Conservation (phyloP, 2,797 vertebrate species). For the Dermochelys coriacea region DNA sequence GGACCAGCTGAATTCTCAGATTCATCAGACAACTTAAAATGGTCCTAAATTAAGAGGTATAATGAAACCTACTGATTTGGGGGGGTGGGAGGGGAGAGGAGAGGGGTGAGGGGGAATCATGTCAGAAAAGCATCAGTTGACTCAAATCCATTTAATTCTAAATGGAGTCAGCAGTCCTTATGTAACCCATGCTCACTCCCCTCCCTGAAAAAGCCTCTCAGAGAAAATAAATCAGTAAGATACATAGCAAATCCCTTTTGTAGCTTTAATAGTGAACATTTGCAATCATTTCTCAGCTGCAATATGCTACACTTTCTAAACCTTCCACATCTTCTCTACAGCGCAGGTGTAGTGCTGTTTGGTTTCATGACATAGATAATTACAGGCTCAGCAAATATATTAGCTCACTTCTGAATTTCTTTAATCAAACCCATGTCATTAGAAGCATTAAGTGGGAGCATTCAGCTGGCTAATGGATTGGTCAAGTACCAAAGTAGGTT, state of each 20-base stretch:
- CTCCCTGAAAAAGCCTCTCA: neutral
- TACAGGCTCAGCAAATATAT: neutral
- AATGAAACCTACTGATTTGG: slow-evolving; percentile 34
- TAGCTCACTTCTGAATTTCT: slow-evolving; percentile 8
- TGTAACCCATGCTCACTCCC: neutral
- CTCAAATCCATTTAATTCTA: neutral
- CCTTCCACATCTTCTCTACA: slow-evolving; percentile 32
- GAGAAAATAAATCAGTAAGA: neutral
- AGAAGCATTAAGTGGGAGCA: neutral
- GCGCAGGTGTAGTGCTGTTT: neutral
- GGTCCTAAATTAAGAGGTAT: slow-evolving; percentile 64
- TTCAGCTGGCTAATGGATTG: neutral
- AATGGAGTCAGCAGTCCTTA: neutral
- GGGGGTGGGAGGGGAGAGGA: neutral
- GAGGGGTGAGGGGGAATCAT: neutral
- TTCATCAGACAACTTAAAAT: slow-evolving; percentile 74
- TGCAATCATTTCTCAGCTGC: neutral
- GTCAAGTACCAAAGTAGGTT: neutral
- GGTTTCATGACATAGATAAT: neutral
- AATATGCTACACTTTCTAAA: slow-evolving; percentile 4
- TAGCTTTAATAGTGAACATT: neutral
- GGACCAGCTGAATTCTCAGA: slow-evolving; percentile 76
- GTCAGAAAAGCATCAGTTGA: slow-evolving; percentile 27
- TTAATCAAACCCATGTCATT: neutral
- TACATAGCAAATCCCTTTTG: neutral